phyloP scores from a whole-genome alignment of 2,113 vertebrate genomes.

The Barnardius zonarius region DNA sequence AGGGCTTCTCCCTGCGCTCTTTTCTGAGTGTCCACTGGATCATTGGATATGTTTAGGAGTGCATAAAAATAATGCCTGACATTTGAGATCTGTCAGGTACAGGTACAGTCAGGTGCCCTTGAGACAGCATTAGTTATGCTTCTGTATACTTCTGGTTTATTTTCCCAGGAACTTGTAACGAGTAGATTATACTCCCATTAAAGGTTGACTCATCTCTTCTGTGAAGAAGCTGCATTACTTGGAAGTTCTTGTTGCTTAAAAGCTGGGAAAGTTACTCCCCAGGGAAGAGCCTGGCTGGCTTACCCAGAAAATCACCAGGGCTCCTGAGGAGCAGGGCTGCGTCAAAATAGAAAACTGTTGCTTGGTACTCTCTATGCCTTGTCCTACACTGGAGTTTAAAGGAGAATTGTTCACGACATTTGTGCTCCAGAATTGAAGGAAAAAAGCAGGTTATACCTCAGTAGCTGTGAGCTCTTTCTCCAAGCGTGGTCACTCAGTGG shows the following conservation, averaged over 20 bases:
- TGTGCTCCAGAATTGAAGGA: neutral
- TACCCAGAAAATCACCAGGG: neutral
- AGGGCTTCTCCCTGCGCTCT: neutral
- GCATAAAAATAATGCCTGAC: neutral
- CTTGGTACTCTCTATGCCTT: neutral
- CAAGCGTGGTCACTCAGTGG: fast-evolving
- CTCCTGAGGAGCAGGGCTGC: neutral
- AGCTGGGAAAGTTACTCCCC: neutral
- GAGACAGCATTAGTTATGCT: neutral
- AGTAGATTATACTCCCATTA: neutral
- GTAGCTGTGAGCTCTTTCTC: neutral
- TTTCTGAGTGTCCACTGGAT: neutral
- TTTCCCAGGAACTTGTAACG: neutral
- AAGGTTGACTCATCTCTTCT: neutral
- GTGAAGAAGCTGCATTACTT: neutral
- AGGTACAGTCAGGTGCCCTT: neutral
- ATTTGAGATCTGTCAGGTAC: neutral
- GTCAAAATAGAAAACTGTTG: neutral
- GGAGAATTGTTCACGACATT: neutral
- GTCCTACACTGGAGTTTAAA: neutral
- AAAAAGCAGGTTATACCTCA: neutral
- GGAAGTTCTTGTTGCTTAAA: neutral
- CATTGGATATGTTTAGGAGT: neutral
- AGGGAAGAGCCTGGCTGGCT: neutral
- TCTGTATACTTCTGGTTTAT: neutral